Conservation (phyloP, 2,113 vertebrate genomes). For the Camelus bactrianus region DNA sequence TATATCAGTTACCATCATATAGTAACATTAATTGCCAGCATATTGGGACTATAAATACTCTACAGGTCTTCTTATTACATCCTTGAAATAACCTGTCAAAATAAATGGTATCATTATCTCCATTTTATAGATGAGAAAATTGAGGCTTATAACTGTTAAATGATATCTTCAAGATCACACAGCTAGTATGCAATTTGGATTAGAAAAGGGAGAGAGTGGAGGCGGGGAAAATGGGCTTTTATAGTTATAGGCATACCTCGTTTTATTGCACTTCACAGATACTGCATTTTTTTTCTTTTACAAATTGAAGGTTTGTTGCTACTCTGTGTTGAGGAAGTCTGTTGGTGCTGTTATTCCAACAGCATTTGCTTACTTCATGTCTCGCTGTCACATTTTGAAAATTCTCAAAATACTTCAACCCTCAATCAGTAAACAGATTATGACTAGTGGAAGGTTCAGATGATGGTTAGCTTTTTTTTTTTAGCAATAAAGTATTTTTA, state of each 20-base stretch:
- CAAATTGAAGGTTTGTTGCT: neutral
- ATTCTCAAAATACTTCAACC: neutral
- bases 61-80: neutral
- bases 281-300: neutral
- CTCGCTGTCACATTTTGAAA: too few relatives aligned
- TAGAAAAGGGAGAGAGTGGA: neutral
- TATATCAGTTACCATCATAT: neutral
- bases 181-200: neutral
- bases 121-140: conserved; percentile 8
- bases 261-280: neutral
- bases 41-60: neutral
- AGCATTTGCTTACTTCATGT: neutral
- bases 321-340: neutral
- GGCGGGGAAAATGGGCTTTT: neutral
- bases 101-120: neutral
- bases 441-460: neutral
- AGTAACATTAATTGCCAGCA: neutral
- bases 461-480: neutral
- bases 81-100: neutral
- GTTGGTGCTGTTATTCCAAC: neutral
- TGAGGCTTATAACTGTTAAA: neutral
- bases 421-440: neutral
- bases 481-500: neutral
- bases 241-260: neutral
- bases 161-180: neutral